Evolutionary conservation across 2,113 vertebrate species (phyloP), one percentile per base, ranked within the genome.

Genomic region (Melanotaenia duboulayi): DNA sequence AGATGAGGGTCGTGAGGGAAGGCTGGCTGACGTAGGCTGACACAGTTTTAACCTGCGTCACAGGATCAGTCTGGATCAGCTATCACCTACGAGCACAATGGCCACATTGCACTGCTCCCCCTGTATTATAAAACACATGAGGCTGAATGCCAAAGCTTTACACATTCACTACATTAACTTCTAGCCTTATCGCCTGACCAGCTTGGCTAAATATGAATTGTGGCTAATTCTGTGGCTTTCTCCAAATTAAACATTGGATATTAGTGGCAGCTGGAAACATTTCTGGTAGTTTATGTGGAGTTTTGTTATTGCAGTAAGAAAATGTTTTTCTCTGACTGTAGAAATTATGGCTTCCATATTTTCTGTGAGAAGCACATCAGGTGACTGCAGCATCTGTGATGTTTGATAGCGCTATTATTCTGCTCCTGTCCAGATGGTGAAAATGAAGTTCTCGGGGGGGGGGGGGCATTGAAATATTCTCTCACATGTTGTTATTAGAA

Each of bases 241-340:
- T 65, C 35, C 65, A 58, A 61, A 39, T 3, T 0, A 17, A 40
- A 52, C 22, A 24, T 22, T 37, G 46, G 58, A n/a, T n/a, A 49
- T 70, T 61, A 76, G 39, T 65, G 54, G 62, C 49, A 62, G 56
- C 55, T 67, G 67, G 28, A 78, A 54, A 25, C 56, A 17, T 1
- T 57, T n/a, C 60, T 12, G 40, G 0, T 0, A 50, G 68, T 75
- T 72, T 23, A 48, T 74, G 60, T 76, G 4, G 24, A 63, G 55
- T 58, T 51, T 56, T 71, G 39, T 70, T 22, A 22, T 63, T 1
- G 10, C 46, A 32, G 20, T 68, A 49, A 46, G 28, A 63, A 65
- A 71, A 52, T 16, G 20, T 6, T 35, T 51, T 72, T 71, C 68
- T 69, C 28, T 42, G 48, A 9, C 54, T 24, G 11, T 28, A 63